These are phyloP conservation scores for Drosophila lacteicornis DNA, from an alignment of 1,140 invertebrate genomes.

Conservation along the genomic window DNA sequence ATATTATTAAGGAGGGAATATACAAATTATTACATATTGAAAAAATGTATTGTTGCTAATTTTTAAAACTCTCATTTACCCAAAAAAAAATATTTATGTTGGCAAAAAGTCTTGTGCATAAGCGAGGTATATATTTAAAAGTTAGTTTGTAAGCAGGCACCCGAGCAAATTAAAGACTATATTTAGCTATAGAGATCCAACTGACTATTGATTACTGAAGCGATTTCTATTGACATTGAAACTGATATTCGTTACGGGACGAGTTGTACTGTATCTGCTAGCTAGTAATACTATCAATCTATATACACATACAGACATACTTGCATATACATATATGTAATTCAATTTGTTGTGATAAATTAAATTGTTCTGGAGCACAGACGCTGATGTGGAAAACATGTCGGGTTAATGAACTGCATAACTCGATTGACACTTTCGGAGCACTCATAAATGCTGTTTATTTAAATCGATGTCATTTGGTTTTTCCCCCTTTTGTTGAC, in stretches of 20 bases:
- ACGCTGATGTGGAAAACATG: slow-evolving; percentile 37
- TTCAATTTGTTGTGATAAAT: slow-evolving; percentile 76
- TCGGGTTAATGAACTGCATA: slow-evolving; percentile 36
- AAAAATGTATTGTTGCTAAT: too few relatives aligned
- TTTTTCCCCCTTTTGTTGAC: slow-evolving; percentile 18
- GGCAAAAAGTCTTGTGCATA: not conserved
- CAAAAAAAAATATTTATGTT: not conserved
- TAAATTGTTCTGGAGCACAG: slow-evolving; percentile 52
- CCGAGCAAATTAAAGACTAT: slow-evolving; percentile 47
- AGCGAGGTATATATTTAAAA: slow-evolving; percentile 2
- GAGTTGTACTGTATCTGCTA: slow-evolving; percentile 49
- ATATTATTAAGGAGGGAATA: too few relatives aligned
- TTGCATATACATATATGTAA: slow-evolving; percentile 46
- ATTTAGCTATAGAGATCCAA: slow-evolving; percentile 41
- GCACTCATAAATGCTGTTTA: slow-evolving; percentile 34
- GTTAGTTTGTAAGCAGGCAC: slow-evolving; percentile 32
- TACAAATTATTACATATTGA: too few relatives aligned
- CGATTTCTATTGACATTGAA: slow-evolving; percentile 35
- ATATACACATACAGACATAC: slow-evolving; percentile 21
- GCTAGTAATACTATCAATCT: slow-evolving; percentile 37
- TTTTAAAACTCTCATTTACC: not conserved
- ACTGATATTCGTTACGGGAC: slow-evolving; percentile 13
- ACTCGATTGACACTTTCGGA: slow-evolving; percentile 48
- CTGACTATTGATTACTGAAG: slow-evolving; percentile 38
- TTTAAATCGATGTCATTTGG: slow-evolving; percentile 25